Evolutionary conservation across 2,797 vertebrate genomes (phyloP), one percentile per base, ranked within the genome.

Genomic region (Phrynocephalus vlangalii): DNA sequence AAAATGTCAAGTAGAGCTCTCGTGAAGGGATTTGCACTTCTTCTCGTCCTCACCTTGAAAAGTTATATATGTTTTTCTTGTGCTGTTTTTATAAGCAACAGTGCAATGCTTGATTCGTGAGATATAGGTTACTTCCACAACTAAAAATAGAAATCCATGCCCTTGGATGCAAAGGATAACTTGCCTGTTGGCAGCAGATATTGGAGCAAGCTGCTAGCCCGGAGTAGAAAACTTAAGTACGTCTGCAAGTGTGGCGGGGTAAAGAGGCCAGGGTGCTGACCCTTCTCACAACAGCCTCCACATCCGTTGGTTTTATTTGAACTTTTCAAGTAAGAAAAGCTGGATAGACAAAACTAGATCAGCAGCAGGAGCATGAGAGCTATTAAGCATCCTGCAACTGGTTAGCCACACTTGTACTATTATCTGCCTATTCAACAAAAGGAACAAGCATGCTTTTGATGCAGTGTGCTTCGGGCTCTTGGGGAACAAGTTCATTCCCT

Each of bases 141-240:
- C 72, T 87, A 87, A 92, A 71, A 89, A 70, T 68, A 89, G 87
- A 90, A 90, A 90, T 84, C 91, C 24, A 82, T 92, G 87, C n/a
- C 92, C 85, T 80, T 91, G 86, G 89, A 91, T 76, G 33, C 90
- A 91, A 44, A 82, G 90, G 83, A 88, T 68, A 93, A 93, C 87
- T 75, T 20, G 50, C n/a, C 68, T 26, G 70, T 20, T 70, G 52
- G 38, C 66, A 16, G 50, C 48, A 60, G 48, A 52, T 72, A 68
- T 56, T 72, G 50, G 70, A 26, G 20, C 28, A 73, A 26, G 48
- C 70, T 72, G 48, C 70, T 72, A 72, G 80, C 66, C 66, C 68
- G 66, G 30, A 82, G 80, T 28, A 70, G 68, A 82, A 70, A 82
- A 82, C 33, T 50, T 70, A 82, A 50, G 7, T 67, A 63, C 60